Evolutionary conservation across 2,888 invertebrate genomes (phyloP).

Genomic region (Xestia sexstrigata): DNA sequence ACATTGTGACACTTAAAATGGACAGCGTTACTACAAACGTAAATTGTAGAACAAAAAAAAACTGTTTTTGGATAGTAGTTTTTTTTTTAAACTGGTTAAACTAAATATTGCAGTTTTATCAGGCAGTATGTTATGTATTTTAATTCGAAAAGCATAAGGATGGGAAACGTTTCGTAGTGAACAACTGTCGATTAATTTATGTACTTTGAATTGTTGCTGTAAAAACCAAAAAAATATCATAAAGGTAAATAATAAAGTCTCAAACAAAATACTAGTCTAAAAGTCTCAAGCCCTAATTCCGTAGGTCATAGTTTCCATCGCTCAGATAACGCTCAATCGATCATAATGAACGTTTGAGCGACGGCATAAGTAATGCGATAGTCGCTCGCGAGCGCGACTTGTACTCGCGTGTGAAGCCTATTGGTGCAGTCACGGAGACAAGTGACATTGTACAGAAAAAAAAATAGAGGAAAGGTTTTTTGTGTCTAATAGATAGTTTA

Average conservation of each 20-base stretch:
- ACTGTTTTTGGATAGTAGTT: not conserved
- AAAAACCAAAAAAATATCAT: not conserved
- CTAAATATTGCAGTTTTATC: not conserved
- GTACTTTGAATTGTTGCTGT: not conserved
- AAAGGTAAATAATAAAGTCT: not conserved
- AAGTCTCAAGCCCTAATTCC: slow-evolving; percentile 31
- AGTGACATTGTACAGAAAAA: slow-evolving; percentile 14
- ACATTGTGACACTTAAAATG: slow-evolving; percentile 21
- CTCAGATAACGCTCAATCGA: slow-evolving; percentile 63
- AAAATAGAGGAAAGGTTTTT: not conserved
- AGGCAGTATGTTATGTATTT: not conserved
- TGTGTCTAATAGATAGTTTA: too few relatives aligned
- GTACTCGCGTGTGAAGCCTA: slow-evolving; percentile 56
- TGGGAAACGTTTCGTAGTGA: not conserved
- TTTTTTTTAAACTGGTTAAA: too few relatives aligned
- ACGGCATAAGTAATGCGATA: slow-evolving; percentile 54
- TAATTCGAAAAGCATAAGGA: not conserved
- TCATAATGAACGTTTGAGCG: slow-evolving; percentile 64
- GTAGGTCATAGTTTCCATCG: slow-evolving; percentile 59
- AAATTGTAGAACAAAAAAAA: not conserved
- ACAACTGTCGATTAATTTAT: not conserved
- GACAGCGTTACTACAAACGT: slow-evolving; percentile 16
- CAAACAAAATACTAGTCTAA: slow-evolving; percentile 8
- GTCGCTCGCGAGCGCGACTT: slow-evolving; percentile 46
- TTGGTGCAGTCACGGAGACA: slow-evolving; percentile 39